These are phyloP conservation scores for Burhinus bistriatus DNA, from an alignment of 2,113 vertebrate genomes.

Conservation along the genomic window DNA sequence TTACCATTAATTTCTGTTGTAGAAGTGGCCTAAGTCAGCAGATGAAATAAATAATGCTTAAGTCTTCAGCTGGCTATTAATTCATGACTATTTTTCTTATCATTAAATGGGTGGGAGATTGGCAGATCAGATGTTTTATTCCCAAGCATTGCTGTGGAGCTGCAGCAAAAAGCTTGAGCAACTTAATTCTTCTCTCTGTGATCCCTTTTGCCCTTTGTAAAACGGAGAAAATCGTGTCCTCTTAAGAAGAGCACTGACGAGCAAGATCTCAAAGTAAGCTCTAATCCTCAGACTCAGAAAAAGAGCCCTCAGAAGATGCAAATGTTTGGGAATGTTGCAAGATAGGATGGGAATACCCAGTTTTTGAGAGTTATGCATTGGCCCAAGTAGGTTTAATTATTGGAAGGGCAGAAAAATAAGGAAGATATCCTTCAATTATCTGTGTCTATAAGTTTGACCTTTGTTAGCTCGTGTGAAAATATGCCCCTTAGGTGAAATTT, in stretches of 20 bases:
- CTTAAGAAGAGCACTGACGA: neutral
- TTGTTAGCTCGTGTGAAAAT: neutral
- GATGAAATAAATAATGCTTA: neutral
- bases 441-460: neutral
- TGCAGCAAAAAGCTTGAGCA: neutral
- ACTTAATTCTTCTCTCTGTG: neutral
- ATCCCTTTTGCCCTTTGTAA: neutral
- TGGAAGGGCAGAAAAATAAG: neutral
- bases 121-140: neutral
- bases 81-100: neutral
- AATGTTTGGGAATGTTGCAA: neutral
- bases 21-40: neutral
- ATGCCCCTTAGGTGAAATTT: neutral
- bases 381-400: neutral
- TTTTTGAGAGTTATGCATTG: neutral
- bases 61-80: neutral
- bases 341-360: neutral
- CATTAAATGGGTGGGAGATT: neutral
- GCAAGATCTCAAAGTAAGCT: neutral
- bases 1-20: neutral
- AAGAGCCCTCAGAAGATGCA: neutral
- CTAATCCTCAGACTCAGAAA: neutral
- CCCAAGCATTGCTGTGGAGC: neutral
- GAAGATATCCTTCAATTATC: too few species aligned
- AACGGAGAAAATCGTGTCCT: neutral